Percentiles rank a stretch among this genome's conserved stretches.
phyloP scores from a whole-genome alignment of 2,888 invertebrate genomes.

The Hemaris fuciformis region DNA sequence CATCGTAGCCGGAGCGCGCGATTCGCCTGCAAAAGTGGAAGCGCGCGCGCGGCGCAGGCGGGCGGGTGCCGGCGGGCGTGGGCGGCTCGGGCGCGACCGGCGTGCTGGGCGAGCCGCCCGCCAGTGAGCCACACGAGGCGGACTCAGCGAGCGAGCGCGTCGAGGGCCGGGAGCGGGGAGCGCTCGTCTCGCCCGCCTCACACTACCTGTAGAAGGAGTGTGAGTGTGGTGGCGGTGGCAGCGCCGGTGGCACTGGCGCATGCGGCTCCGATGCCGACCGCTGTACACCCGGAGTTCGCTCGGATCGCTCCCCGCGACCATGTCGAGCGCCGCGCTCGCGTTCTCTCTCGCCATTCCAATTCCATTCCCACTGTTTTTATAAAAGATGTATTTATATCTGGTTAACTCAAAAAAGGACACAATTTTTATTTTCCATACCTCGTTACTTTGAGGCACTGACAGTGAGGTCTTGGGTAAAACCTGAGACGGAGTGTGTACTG shows the following conservation, averaged over 20 bases:
- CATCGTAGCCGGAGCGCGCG: conserved; percentile 58
- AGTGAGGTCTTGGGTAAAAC: conserved; percentile 67
- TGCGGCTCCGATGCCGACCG: conserved; percentile 83
- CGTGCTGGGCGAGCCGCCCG: conserved; percentile 37
- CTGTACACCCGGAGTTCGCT: conserved; percentile 78
- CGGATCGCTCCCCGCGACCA: conserved; percentile 51
- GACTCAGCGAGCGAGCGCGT: conserved; percentile 78
- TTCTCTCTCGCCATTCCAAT: conserved; percentile 60
- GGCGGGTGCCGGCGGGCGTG: conserved; percentile 40
- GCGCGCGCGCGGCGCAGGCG: conserved; percentile 52
- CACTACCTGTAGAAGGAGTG: conserved; percentile 80
- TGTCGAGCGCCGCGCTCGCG: conserved; percentile 42
- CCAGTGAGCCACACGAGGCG: conserved; percentile 71
- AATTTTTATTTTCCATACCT: conserved; percentile 34
- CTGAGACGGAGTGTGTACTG: conserved; percentile 64
- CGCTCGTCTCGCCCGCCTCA: conserved; percentile 78
- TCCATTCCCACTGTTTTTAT: conserved; percentile 66
- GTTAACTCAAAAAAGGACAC: neutral
- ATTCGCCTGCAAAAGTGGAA: conserved; percentile 75
- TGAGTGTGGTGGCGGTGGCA: conserved; percentile 78
- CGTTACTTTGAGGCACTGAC: conserved; percentile 68
- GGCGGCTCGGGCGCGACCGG: conserved; percentile 35
- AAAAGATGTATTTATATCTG: neutral
- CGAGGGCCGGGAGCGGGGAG: conserved; percentile 65
- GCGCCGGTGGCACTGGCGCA: conserved; percentile 75